phyloP scores from a whole-genome alignment of 1,140 invertebrate genomes.

The Drosophila prosaltans region DNA sequence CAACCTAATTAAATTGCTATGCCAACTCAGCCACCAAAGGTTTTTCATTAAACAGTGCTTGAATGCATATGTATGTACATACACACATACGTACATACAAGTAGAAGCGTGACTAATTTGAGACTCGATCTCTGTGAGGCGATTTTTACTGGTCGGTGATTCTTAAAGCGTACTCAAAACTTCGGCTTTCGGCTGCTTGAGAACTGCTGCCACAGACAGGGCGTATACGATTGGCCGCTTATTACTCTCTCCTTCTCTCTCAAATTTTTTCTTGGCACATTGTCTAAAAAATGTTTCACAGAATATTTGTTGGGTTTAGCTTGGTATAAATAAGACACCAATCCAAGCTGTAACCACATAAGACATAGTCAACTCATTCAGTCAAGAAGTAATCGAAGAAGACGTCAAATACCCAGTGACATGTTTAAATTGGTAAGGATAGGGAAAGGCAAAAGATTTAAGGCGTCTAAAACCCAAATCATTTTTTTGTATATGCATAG shows the following conservation, averaged over 20 bases:
- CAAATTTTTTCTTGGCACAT: constrained; percentile 19
- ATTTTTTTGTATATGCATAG: constrained; percentile 25
- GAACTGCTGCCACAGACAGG: constrained; percentile 40
- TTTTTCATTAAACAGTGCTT: constrained; percentile 38
- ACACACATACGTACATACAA: not conserved
- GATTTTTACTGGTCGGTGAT: constrained; percentile 28
- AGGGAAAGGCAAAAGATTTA: constrained; percentile 49
- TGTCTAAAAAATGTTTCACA: constrained; percentile 43
- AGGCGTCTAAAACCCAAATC: not conserved
- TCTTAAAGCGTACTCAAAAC: constrained; percentile 43
- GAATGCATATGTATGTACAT: not conserved
- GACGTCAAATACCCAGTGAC: constrained; percentile 51
- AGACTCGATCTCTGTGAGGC: constrained; percentile 41
- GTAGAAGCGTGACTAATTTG: constrained; percentile 57
- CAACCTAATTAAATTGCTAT: constrained; percentile 48
- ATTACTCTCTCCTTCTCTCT: constrained; percentile 19
- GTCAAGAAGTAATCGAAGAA: constrained; percentile 56
- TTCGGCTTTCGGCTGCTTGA: constrained; percentile 32
- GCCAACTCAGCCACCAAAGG: constrained; percentile 17
- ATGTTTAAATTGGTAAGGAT: constrained; percentile 83
- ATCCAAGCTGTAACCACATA: constrained; percentile 57
- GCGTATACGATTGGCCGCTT: constrained; percentile 30
- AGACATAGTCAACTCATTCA: constrained; percentile 65
- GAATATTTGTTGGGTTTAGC: constrained; percentile 77
- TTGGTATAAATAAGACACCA: constrained; percentile 76